Percentiles rank a stretch among this genome's conserved stretches.
Evolutionary conservation across 2,888 invertebrate species (phyloP).

Genomic region (Parnassius glacialis): DNA sequence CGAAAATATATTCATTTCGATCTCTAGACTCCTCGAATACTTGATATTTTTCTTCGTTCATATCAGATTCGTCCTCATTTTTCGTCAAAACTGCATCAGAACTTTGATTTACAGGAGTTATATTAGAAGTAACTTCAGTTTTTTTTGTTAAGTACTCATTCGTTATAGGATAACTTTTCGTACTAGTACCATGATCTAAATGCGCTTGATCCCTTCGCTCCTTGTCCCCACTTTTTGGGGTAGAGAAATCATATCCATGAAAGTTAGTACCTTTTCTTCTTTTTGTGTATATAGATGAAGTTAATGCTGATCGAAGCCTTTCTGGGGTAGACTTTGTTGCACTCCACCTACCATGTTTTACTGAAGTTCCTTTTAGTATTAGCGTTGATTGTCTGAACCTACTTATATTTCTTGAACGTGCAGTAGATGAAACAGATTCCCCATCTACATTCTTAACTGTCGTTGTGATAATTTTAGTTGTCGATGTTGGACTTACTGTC

Average conservation of each 20-base stretch:
- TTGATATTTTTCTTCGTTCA: constrained; percentile 31
- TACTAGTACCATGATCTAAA: constrained; percentile 39
- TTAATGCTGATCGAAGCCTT: constrained; percentile 40
- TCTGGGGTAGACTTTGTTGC: constrained; percentile 34
- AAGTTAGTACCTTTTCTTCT: constrained; percentile 72
- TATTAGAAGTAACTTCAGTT: constrained; percentile 7
- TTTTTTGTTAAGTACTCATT: constrained; percentile 15
- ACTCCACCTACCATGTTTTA: constrained; percentile 72
- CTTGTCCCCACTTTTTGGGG: constrained; percentile 43
- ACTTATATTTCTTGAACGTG: constrained; percentile 54
- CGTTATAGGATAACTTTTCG: constrained; percentile 29
- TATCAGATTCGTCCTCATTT: constrained; percentile 32
- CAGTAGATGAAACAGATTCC: constrained; percentile 30
- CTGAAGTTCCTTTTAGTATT: constrained; percentile 69
- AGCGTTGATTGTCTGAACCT: constrained; percentile 69
- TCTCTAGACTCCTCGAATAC: constrained; percentile 48
- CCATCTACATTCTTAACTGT: constrained; percentile 31
- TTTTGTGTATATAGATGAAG: constrained; percentile 38
- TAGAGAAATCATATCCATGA: constrained; percentile 56
- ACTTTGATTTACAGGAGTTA: constrained; percentile 12
- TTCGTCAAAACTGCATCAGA: constrained; percentile 28
- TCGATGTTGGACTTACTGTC: constrained; percentile 33
- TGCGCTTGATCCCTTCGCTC: constrained; percentile 45
- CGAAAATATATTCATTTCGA: constrained; percentile 55
- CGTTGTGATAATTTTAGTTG: constrained; percentile 36